Percentiles rank a stretch among this genome's conserved stretches.
phyloP scores from a whole-genome alignment of 1,140 invertebrate species.

The Drosophila auraria region DNA sequence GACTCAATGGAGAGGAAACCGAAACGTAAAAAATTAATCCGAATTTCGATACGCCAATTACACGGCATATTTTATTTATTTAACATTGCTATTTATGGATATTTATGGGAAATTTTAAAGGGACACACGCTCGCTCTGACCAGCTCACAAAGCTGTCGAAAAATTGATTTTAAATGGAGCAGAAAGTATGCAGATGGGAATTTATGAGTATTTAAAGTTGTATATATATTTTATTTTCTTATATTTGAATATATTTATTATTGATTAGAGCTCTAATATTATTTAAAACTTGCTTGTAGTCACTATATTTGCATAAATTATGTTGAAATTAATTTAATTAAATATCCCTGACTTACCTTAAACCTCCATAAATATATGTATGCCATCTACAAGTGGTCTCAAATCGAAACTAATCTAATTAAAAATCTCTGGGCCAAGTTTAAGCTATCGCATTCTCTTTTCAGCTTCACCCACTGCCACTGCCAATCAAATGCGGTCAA shows the following conservation, averaged over 20 bases:
- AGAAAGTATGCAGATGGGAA: too few relatives aligned
- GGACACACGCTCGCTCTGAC: background rate
- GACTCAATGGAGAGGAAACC: conserved; percentile 35
- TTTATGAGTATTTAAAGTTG: background rate
- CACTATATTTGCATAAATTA: too few relatives aligned
- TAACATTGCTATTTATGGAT: conserved; percentile 26
- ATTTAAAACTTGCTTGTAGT: too few relatives aligned
- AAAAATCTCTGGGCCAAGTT: conserved; percentile 23
- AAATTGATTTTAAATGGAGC: background rate
- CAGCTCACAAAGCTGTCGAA: too few relatives aligned
- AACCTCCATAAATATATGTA: too few relatives aligned
- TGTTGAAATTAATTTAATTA: too few relatives aligned
- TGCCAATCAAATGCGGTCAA: conserved; percentile 71
- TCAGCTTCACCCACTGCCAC: conserved; percentile 13
- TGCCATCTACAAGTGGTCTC: background rate
- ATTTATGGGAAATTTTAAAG: conserved; percentile 23
- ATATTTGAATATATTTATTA: background rate
- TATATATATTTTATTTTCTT: background rate
- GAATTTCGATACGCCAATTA: conserved; percentile 45
- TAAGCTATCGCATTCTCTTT: conserved; percentile 1
- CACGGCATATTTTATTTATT: conserved; percentile 37
- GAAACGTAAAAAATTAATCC: conserved; percentile 39
- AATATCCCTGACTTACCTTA: background rate
- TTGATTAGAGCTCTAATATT: background rate
- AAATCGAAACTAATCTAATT: conserved; percentile 37